Evolutionary conservation across 1,140 invertebrate species (phyloP).

Genomic region (Hylaeus volcanicus): DNA sequence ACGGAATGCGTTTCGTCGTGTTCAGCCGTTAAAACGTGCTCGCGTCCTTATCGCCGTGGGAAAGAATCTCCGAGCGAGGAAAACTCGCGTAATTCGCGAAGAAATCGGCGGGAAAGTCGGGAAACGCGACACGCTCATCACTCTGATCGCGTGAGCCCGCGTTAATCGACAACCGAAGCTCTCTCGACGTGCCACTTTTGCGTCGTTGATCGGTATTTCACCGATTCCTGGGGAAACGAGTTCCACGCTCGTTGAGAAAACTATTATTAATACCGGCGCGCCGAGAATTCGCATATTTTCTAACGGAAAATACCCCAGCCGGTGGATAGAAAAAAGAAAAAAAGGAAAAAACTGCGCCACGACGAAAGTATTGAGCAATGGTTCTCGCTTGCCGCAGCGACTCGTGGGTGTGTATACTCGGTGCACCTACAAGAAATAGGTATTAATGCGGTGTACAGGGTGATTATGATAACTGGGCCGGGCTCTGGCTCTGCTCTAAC

Average conservation of each 20-base stretch:
- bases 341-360: not conserved
- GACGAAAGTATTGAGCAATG: conserved; percentile 23
- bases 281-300: conserved; percentile 25
- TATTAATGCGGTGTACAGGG: conserved; percentile 2
- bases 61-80: not conserved
- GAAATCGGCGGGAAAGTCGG: not conserved
- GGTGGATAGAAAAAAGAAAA: no score
- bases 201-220: conserved; percentile 4
- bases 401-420: conserved; percentile 22
- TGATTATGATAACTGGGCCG: no score
- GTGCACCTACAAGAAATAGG: not conserved
- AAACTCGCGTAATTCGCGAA: not conserved
- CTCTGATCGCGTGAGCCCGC: not conserved
- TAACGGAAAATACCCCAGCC: not conserved
- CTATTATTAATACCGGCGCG: conserved; percentile 15
- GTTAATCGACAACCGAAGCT: not conserved
- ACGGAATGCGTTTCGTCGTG: no score
- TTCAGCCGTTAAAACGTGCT: no score
- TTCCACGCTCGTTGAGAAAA: not conserved
- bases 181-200: not conserved
- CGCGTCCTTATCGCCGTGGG: not conserved
- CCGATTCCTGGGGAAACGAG: conserved; percentile 4
- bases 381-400: not conserved
- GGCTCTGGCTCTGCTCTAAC: no score
- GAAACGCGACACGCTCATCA: no score